These are phyloP conservation scores for Tautogolabrus adspersus DNA, from an alignment of 2,113 vertebrate genomes.

Conservation along the genomic window DNA sequence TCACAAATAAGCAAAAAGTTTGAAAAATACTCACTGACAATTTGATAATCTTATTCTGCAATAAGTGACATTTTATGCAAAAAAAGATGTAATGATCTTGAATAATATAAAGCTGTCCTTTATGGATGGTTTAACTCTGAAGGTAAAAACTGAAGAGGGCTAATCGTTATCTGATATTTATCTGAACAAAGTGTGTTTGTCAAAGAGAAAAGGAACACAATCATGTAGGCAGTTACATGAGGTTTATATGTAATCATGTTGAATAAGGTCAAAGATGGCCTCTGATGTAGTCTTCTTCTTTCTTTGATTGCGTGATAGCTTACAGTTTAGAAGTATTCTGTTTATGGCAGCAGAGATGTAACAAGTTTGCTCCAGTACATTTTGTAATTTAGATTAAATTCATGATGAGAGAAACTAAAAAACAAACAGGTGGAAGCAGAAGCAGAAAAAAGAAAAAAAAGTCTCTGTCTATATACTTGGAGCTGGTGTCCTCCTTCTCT, in stretches of 20 bases:
- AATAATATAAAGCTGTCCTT: constrained; percentile 31
- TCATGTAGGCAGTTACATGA: constrained; percentile 35
- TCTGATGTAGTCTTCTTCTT: constrained; percentile 27
- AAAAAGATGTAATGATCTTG: constrained; percentile 39
- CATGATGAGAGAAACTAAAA: constrained; percentile 7
- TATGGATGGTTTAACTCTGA: constrained; percentile 27
- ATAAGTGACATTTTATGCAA: constrained; percentile 14
- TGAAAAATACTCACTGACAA: constrained; percentile 18
- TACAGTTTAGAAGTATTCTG: constrained; percentile 8
- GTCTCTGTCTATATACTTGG: constrained; percentile 2
- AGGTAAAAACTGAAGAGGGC: constrained; percentile 32
- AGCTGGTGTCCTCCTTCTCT: constrained; percentile 28
- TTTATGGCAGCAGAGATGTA: too few relatives aligned
- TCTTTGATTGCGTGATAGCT: constrained; percentile 19
- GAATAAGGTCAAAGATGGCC: constrained; percentile 41
- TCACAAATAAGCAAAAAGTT: background rate
- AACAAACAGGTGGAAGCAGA: constrained; percentile 3
- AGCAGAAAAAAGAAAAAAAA: constrained; percentile 5
- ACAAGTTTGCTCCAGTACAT: background rate
- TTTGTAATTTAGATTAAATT: background rate
- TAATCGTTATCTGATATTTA: constrained; percentile 13
- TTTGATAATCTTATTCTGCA: constrained; percentile 44
- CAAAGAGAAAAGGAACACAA: constrained; percentile 24
- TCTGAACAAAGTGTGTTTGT: constrained; percentile 2
- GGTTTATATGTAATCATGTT: constrained; percentile 40